Conservation (phyloP, 2,113 vertebrate genomes). For the Notothenia rossii region DNA sequence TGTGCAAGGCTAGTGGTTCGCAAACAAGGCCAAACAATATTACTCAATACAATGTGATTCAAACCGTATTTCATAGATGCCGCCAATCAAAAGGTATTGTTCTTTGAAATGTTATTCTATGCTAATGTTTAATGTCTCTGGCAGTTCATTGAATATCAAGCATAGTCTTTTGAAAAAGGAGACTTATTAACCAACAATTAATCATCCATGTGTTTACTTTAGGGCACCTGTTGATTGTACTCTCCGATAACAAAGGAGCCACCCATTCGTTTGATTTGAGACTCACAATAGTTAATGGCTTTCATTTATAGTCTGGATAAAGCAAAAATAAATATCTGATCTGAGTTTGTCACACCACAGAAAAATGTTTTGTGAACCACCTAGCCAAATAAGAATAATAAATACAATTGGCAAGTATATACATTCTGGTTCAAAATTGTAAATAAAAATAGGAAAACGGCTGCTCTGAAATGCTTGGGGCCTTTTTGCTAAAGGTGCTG, state of each 20-base stretch:
- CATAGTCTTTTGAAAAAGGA: slow-evolving; percentile 55
- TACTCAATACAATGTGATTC: slow-evolving; percentile 69
- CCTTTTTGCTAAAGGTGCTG: too few species aligned
- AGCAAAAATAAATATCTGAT: too few species aligned
- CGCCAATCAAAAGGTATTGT: slow-evolving; percentile 71
- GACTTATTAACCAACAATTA: slow-evolving; percentile 55
- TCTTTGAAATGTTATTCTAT: slow-evolving; percentile 55
- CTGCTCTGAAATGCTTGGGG: too few species aligned
- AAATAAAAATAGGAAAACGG: too few species aligned
- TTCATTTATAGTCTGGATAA: too few species aligned
- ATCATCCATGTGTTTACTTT: slow-evolving; percentile 69
- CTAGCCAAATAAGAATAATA: too few species aligned
- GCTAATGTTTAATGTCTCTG: slow-evolving; percentile 75
- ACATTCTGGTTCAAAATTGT: too few species aligned
- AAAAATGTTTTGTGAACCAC: too few species aligned
- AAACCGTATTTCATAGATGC: slow-evolving; percentile 63
- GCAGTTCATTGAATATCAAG: not conserved
- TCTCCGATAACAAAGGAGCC: slow-evolving; percentile 37
- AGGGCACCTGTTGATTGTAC: slow-evolving; percentile 68
- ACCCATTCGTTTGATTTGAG: slow-evolving; percentile 41
- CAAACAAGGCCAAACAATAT: slow-evolving; percentile 73
- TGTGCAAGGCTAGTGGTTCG: slow-evolving; percentile 51
- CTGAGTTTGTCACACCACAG: too few species aligned
- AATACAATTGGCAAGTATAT: too few species aligned
- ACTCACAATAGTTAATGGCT: not conserved